Conservation (phyloP, 2,888 invertebrate species). For the Drosophila imparisetae region DNA sequence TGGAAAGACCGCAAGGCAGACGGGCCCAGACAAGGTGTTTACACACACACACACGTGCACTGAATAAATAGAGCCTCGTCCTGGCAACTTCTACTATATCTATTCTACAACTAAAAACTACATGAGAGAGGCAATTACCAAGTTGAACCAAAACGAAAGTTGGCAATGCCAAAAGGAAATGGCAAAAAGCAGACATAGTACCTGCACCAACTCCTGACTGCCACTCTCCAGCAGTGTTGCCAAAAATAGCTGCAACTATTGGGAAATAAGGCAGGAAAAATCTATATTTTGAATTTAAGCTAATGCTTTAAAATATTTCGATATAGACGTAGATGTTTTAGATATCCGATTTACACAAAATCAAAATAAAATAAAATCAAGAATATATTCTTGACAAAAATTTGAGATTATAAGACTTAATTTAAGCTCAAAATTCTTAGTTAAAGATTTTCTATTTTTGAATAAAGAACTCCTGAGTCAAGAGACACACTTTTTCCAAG, state of each 20-base stretch:
- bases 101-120: slow-evolving; percentile 37
- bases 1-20: slow-evolving; percentile 57
- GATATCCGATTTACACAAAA: too few species aligned
- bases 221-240: slow-evolving; percentile 1
- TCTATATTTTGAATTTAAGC: background rate
- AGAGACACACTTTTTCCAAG: background rate
- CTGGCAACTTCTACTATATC: slow-evolving; percentile 14
- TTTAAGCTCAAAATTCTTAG: too few species aligned
- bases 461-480: background rate
- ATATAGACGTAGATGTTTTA: too few species aligned
- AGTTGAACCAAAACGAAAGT: slow-evolving; percentile 56
- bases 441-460: too few species aligned
- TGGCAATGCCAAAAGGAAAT: slow-evolving; percentile 29
- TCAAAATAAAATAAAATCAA: too few species aligned
- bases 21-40: slow-evolving; percentile 68
- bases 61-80: slow-evolving; percentile 7
- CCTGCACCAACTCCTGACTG: slow-evolving; percentile 32
- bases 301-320: too few species aligned
- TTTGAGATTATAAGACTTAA: too few species aligned
- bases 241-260: background rate
- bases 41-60: slow-evolving; percentile 47
- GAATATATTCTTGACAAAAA: too few species aligned
- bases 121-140: slow-evolving; percentile 60
- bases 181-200: slow-evolving; percentile 15
- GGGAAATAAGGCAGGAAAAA: too few species aligned